These are phyloP conservation scores for Parapristionchus giblindavisi DNA, from an alignment of 2,888 invertebrate genomes.

Conservation along the genomic window DNA sequence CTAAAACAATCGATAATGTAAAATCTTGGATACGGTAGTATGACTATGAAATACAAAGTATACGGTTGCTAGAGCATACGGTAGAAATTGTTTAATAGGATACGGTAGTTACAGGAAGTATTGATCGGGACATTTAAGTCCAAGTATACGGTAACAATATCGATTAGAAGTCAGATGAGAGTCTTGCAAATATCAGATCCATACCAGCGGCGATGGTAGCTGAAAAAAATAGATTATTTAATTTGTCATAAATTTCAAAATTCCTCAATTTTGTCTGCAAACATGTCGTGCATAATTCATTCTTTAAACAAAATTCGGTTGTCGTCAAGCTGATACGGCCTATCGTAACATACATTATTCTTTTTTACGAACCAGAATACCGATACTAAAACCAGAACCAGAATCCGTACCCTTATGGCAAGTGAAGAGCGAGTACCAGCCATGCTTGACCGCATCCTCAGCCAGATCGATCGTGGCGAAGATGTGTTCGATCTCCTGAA, in stretches of 20 bases:
- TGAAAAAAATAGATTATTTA: not conserved
- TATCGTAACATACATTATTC: not conserved
- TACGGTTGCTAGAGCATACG: no score
- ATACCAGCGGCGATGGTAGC: conserved; percentile 38
- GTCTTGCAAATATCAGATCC: conserved; percentile 35
- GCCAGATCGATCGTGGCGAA: conserved; percentile 36
- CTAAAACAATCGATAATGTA: no score
- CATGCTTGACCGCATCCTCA: conserved; percentile 34
- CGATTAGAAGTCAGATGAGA: conserved; percentile 28
- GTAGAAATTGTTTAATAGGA: not conserved
- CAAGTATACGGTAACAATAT: conserved; percentile 7
- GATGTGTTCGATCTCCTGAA: conserved; percentile 37
- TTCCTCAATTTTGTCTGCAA: not conserved
- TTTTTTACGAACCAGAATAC: no score
- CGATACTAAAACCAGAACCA: no score
- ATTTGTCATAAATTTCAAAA: not conserved
- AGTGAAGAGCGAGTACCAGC: conserved; percentile 38
- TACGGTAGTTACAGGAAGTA: not conserved
- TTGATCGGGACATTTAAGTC: not conserved
- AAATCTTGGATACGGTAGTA: no score
- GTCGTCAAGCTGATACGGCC: no score
- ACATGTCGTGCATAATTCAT: not conserved
- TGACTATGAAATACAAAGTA: no score
- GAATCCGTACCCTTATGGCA: conserved; percentile 33
- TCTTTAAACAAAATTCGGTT: no score